Conservation (phyloP, 2,888 invertebrate species). For the Cantharis rufa region DNA sequence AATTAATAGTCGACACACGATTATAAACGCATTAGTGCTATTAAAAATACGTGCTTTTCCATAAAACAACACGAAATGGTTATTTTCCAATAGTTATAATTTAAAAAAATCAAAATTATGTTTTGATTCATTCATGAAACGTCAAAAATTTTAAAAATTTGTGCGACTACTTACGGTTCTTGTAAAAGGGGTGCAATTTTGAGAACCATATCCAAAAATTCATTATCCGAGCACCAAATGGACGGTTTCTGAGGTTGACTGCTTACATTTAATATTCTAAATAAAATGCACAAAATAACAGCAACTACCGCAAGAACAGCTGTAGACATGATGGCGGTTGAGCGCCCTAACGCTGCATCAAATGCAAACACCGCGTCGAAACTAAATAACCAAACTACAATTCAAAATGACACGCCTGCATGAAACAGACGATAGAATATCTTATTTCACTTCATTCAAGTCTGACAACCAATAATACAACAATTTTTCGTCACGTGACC, state of each 20-base stretch:
- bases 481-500: slow-evolving; percentile 1
- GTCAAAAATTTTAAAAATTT: not conserved
- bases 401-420: slow-evolving; percentile 12
- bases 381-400: slow-evolving; percentile 10
- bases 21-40: not conserved
- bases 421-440: not conserved
- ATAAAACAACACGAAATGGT: not conserved
- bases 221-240: slow-evolving; percentile 75
- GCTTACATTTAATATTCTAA: slow-evolving; percentile 83
- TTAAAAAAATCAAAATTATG: not conserved
- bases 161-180: slow-evolving; percentile 76
- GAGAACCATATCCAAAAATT: slow-evolving; percentile 76
- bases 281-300: slow-evolving; percentile 80
- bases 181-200: slow-evolving; percentile 78
- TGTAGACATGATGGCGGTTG: slow-evolving; percentile 69
- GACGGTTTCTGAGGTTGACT: slow-evolving; percentile 79
- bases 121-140: not conserved
- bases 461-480: slow-evolving; percentile 7
- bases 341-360: slow-evolving; percentile 37
- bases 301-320: slow-evolving; percentile 80
- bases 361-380: slow-evolving; percentile 32
- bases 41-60: not conserved
- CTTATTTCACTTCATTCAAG: slow-evolving; percentile 6
- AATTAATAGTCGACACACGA: not conserved
- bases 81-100: not conserved